These are phyloP conservation scores for Hippolais icterina DNA, from an alignment of 2,113 vertebrate genomes.

Conservation along the genomic window DNA sequence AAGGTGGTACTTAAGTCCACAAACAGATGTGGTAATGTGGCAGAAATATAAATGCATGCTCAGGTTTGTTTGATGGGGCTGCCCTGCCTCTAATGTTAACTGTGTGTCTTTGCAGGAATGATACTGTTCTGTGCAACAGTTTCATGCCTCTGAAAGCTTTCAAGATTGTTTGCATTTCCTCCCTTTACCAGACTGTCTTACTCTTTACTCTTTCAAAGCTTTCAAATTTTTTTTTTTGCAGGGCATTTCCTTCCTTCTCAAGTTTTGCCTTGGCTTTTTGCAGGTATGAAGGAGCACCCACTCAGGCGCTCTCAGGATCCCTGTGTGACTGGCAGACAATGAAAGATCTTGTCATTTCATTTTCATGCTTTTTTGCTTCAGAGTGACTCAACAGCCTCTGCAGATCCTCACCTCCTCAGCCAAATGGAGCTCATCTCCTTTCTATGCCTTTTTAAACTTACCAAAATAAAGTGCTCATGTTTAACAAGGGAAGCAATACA, in stretches of 20 bases:
- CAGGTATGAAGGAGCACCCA: background rate
- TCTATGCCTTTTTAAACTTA: conserved; percentile 5
- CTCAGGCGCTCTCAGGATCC: background rate
- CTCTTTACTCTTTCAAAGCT: background rate
- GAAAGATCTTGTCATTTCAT: background rate
- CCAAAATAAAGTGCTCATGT: background rate
- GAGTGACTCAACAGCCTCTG: conserved; percentile 23
- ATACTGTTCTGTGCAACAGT: background rate
- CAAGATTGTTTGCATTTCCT: background rate
- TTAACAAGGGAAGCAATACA: background rate
- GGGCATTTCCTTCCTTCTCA: background rate
- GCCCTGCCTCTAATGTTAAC: background rate
- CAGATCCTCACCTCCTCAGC: background rate
- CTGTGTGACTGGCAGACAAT: background rate
- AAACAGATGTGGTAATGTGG: background rate
- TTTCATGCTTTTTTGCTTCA: conserved; percentile 8
- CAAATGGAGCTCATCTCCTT: conserved; percentile 4
- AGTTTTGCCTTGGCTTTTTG: fast-evolving
- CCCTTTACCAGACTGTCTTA: background rate
- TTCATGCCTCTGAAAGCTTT: background rate
- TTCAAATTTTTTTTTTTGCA: background rate
- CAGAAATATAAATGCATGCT: background rate
- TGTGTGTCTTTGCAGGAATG: background rate
- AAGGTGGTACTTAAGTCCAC: background rate
- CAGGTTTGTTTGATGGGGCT: background rate